Evolutionary conservation across 2,113 vertebrate species (phyloP).

Genomic region (Gallinago jamesoni): DNA sequence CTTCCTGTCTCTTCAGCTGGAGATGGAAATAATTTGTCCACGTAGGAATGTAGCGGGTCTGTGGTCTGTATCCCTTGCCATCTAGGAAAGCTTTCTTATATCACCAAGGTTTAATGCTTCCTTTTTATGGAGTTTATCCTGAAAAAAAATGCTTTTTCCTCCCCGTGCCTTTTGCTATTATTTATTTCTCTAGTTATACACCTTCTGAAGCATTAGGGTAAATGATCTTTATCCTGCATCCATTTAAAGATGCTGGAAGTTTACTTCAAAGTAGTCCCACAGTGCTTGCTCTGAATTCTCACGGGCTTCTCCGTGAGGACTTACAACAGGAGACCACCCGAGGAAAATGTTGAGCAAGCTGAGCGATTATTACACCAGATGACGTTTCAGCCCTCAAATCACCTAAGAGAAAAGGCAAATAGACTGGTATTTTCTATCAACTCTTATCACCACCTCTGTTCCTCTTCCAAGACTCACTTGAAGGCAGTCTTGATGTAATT

Average conservation of each 20-base stretch:
- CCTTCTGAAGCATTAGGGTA: not conserved
- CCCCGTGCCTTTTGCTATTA: not conserved
- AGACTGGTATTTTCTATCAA: constrained; percentile 3
- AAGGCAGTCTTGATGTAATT: constrained; percentile 31
- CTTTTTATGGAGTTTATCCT: not conserved
- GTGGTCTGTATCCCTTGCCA: not conserved
- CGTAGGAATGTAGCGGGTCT: not conserved
- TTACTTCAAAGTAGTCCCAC: not conserved
- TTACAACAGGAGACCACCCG: not conserved
- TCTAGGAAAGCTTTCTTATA: not conserved
- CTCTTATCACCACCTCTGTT: constrained; percentile 28
- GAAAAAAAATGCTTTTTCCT: not conserved
- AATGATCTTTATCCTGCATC: not conserved
- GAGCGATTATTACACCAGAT: not conserved
- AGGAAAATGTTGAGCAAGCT: not conserved
- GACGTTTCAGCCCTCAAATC: constrained; percentile 6
- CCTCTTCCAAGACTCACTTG: constrained; percentile 29
- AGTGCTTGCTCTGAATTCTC: not conserved
- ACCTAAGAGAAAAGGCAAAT: constrained; percentile 40
- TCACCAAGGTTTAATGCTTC: not conserved
- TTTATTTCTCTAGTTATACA: not conserved
- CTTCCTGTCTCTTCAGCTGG: not conserved
- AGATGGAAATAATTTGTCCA: not conserved
- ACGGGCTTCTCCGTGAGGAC: not conserved
- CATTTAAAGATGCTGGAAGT: not conserved